These are phyloP conservation scores for Smittia aterrima DNA, from an alignment of 2,888 invertebrate genomes.

Conservation along the genomic window DNA sequence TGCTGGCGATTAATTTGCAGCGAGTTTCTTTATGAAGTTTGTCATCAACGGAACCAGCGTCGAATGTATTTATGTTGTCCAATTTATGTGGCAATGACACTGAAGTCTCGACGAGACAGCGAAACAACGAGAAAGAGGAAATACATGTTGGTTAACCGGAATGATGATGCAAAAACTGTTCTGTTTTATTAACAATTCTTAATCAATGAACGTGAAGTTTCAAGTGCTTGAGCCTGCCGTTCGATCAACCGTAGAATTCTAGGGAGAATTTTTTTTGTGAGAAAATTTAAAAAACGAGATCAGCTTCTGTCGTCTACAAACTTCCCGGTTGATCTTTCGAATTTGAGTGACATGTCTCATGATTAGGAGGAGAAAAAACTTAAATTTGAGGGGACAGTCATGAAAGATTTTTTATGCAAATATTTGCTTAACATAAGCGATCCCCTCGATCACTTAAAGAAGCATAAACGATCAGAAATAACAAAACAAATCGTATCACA, in stretches of 20 bases:
- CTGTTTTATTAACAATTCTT: neutral
- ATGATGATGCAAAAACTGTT: constrained; percentile 8
- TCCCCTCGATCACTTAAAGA: no score
- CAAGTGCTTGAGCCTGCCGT: neutral
- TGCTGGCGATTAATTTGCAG: neutral
- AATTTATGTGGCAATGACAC: neutral
- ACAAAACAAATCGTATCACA: constrained; percentile 2
- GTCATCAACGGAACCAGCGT: neutral
- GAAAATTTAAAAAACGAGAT: neutral
- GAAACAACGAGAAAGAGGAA: neutral
- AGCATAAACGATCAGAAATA: neutral
- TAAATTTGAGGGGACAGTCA: no score
- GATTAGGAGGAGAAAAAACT: no score
- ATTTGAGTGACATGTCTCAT: no score
- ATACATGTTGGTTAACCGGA: neutral
- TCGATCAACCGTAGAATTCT: neutral
- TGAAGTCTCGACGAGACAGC: neutral
- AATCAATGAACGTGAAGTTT: neutral
- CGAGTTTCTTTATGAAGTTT: neutral
- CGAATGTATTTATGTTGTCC: neutral
- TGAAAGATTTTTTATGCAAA: no score
- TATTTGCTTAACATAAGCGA: no score
- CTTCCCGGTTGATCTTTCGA: neutral
- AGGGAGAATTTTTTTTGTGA: neutral
- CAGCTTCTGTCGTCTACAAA: neutral